Percentiles rank a stretch among this genome's conserved stretches.
Conservation (phyloP, 2,888 invertebrate genomes). For the Nemotelus pantherinus region DNA sequence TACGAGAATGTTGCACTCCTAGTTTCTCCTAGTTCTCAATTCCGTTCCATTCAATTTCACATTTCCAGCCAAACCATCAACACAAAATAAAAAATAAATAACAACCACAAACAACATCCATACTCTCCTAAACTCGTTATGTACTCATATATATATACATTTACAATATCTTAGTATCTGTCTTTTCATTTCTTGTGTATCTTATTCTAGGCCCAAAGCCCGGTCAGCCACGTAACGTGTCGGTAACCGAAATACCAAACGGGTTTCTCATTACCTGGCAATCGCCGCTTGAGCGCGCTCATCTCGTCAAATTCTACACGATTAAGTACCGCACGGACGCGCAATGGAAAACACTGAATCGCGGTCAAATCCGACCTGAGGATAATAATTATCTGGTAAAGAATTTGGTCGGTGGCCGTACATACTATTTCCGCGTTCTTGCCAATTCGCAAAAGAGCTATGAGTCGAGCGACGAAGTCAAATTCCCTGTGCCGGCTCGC, state of each 20-base stretch:
- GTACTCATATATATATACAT: background rate
- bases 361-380: slow-evolving; percentile 87
- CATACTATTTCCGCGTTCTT: slow-evolving; percentile 91
- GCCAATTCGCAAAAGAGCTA: slow-evolving; percentile 88
- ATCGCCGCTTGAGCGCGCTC: slow-evolving; percentile 81
- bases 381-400: slow-evolving; percentile 93
- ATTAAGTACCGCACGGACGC: slow-evolving; percentile 92
- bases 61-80: background rate
- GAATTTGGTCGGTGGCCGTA: slow-evolving; percentile 89
- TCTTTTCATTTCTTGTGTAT: background rate
- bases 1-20: slow-evolving; percentile 17
- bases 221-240: slow-evolving; percentile 88
- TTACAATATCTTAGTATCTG: slow-evolving; percentile 3
- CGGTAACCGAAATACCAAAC: slow-evolving; percentile 87
- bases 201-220: slow-evolving; percentile 83
- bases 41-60: slow-evolving; percentile 23
- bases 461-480: slow-evolving; percentile 87
- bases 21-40: slow-evolving; percentile 10
- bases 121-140: background rate
- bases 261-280: slow-evolving; percentile 93
- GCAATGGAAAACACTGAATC: slow-evolving; percentile 87
- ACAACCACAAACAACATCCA: background rate
- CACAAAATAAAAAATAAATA: background rate
- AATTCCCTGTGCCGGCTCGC: slow-evolving; percentile 88
- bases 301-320: slow-evolving; percentile 87